phyloP scores from a whole-genome alignment of 2,797 vertebrate genomes.

The Podarcis lilfordi region DNA sequence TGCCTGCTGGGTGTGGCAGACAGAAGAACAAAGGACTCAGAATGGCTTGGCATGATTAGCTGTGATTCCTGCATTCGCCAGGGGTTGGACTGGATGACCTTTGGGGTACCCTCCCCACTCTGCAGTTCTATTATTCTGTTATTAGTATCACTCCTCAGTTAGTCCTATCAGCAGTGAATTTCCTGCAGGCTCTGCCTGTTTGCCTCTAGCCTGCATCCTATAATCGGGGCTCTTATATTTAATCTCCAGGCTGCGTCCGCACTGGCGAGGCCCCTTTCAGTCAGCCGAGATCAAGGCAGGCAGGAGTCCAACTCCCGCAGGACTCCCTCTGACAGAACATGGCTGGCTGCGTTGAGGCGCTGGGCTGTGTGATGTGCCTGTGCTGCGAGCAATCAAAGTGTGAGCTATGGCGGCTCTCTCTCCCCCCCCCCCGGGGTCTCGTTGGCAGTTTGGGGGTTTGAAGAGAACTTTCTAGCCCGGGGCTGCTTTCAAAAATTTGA shows the following conservation, averaged over 20 bases:
- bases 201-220: constrained; percentile 43
- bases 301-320: constrained; percentile 14
- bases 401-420: neutral
- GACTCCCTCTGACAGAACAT: neutral
- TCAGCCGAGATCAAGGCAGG: neutral
- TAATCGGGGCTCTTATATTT: constrained; percentile 45
- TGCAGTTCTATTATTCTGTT: too few relatives aligned
- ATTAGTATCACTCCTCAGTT: too few relatives aligned
- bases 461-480: constrained; percentile 34
- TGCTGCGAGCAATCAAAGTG: accelerated
- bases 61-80: too few relatives aligned
- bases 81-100: too few relatives aligned
- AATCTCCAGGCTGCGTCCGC: neutral
- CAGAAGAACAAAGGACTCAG: constrained; percentile 48
- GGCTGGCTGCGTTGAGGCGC: neutral
- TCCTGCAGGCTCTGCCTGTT: constrained; percentile 67
- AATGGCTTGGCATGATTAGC: too few relatives aligned
- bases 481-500: constrained; percentile 58
- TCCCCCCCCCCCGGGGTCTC: neutral
- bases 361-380: accelerated
- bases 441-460: neutral
- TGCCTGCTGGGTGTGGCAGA: constrained; percentile 87
- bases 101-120: too few relatives aligned
- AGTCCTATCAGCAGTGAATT: constrained; percentile 67
- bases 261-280: neutral